Evolutionary conservation across 1,140 invertebrate genomes (phyloP), one percentile per base, ranked within the genome.

Genomic region (Drusus annulatus): DNA sequence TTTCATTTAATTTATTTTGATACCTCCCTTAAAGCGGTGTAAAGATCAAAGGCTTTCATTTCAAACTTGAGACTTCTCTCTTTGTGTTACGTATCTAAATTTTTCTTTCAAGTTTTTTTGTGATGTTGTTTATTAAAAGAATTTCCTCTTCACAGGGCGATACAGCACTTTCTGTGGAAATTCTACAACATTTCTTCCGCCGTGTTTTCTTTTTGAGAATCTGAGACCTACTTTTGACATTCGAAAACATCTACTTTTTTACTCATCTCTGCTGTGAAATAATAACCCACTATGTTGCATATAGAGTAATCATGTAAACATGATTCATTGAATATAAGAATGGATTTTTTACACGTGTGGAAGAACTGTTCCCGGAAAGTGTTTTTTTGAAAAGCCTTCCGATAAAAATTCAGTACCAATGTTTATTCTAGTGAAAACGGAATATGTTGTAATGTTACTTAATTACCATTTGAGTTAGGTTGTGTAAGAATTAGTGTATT

Each of bases 41-140:
- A 69, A 69, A 69, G 31, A 69, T 69, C 65, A 69, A 69, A 69
- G 65, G 16, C 28, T 69, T 69, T 69, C 36, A 19, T 69, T 69
- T 50, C 31, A 50, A 69, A 69, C 65, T 69, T 69, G 51, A 69
- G 65, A 69, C 36, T 45, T 50, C 15, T 51, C n/a, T 21, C 17
- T 69, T 69, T 69, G 36, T 50, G 17, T 17, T 17, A 19, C 6
- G 65, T 45, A 69, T 50, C 31, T 51, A 50, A 69, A 50, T 50
- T 36, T 69, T 19, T 0, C 23, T 17, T 50, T 69, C 36, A 69
- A 69, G 36, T 69, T 69, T 69, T 68, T 19, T 19, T 45, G 65
- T 2, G 5, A 2, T 51, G 65, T 69, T 69, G 65, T 69, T 69
- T 69, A 69, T 69, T 69, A 51, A 69, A 69, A 69, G 65, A 69